Evolutionary conservation across 2,888 invertebrate species (phyloP).

Genomic region (Endotricha flammealis): DNA sequence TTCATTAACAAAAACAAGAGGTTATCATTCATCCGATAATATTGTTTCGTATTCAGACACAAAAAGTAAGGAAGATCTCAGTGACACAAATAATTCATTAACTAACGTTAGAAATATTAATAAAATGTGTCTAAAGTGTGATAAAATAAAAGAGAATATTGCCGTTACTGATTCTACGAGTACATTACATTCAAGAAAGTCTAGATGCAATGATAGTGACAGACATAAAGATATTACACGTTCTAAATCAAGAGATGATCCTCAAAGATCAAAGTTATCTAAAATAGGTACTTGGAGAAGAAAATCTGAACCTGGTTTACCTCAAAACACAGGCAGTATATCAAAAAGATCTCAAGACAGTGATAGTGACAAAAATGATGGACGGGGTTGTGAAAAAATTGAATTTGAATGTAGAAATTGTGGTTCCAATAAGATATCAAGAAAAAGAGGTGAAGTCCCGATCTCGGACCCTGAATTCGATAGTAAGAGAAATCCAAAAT

Average conservation of each 20-base stretch:
- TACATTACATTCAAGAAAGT: slow-evolving; percentile 48
- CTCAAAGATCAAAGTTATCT: slow-evolving; percentile 63
- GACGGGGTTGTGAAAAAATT: slow-evolving; percentile 59
- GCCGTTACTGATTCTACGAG: slow-evolving; percentile 49
- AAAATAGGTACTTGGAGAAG: slow-evolving; percentile 83
- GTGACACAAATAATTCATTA: slow-evolving; percentile 50
- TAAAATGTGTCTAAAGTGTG: slow-evolving; percentile 70
- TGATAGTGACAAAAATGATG: slow-evolving; percentile 51
- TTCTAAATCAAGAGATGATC: slow-evolving; percentile 72
- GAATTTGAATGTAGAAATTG: slow-evolving; percentile 71
- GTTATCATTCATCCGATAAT: slow-evolving; percentile 69
- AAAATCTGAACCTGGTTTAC: slow-evolving; percentile 84
- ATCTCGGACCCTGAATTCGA: slow-evolving; percentile 60
- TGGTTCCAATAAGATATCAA: slow-evolving; percentile 63
- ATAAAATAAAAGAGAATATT: slow-evolving; percentile 73
- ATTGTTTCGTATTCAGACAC: slow-evolving; percentile 58
- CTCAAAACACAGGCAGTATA: slow-evolving; percentile 52
- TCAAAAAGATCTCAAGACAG: slow-evolving; percentile 56
- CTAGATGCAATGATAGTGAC: slow-evolving; percentile 55
- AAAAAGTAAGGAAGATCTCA: slow-evolving; percentile 59
- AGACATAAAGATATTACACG: slow-evolving; percentile 65
- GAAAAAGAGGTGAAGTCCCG: slow-evolving; percentile 45
- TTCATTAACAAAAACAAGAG: slow-evolving; percentile 59
- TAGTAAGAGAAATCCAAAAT: slow-evolving; percentile 39
- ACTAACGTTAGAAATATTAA: slow-evolving; percentile 52